Percentiles rank a stretch among this genome's conserved stretches.
Evolutionary conservation across 2,797 vertebrate species (phyloP).

Genomic region (Discoglossus pictus): DNA sequence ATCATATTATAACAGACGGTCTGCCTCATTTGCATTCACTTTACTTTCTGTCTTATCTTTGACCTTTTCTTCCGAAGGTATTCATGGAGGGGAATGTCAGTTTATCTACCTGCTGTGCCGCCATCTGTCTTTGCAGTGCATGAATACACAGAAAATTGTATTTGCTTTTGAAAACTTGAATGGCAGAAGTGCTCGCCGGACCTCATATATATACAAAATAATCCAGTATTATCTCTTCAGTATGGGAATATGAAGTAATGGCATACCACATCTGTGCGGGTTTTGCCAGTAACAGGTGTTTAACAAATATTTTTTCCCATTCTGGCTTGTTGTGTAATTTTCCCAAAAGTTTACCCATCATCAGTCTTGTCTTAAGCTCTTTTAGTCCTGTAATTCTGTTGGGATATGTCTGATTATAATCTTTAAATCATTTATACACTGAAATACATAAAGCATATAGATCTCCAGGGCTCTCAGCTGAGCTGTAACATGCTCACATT

Average conservation of each 20-base stretch:
- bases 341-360: slow-evolving; percentile 53
- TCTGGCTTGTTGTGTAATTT: slow-evolving; percentile 49
- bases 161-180: slow-evolving; percentile 73
- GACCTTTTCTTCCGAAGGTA: slow-evolving; percentile 73
- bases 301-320: slow-evolving; percentile 54
- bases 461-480: not conserved
- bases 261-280: slow-evolving; percentile 61
- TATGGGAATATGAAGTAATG: slow-evolving; percentile 60
- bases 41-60: slow-evolving; percentile 68
- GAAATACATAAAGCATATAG: slow-evolving; percentile 20
- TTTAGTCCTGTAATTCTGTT: slow-evolving; percentile 21
- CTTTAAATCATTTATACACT: slow-evolving; percentile 37
- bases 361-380: slow-evolving; percentile 39
- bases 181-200: slow-evolving; percentile 67
- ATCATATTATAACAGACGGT: slow-evolving; percentile 70
- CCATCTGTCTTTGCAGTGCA: slow-evolving; percentile 70
- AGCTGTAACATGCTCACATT: not conserved
- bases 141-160: slow-evolving; percentile 68
- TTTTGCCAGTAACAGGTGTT: slow-evolving; percentile 61
- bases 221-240: slow-evolving; percentile 63
- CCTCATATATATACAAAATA: slow-evolving; percentile 55
- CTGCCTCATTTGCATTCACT: slow-evolving; percentile 68
- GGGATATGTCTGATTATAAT: slow-evolving; percentile 21
- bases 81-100: slow-evolving; percentile 72
- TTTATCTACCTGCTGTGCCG: slow-evolving; percentile 77